Conservation (phyloP, 2,113 vertebrate genomes). For the Agelaius tricolor region DNA sequence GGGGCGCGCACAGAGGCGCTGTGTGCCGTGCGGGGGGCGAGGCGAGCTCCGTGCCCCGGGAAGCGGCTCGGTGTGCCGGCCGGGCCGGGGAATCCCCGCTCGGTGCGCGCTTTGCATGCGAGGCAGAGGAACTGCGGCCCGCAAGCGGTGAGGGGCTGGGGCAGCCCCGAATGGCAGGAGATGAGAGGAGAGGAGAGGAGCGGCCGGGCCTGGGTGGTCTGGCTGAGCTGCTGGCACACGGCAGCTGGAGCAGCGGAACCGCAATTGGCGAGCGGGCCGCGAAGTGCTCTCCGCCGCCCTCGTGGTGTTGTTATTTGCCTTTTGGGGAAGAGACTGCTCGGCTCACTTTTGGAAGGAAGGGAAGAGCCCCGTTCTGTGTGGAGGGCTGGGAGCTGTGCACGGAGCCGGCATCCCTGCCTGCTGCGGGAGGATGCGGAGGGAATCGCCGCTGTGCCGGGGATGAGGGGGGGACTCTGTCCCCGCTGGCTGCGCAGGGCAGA, state of each 20-base stretch:
- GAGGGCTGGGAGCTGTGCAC: background rate
- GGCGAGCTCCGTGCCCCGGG: background rate
- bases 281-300: background rate
- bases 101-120: background rate
- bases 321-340: background rate
- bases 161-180: background rate
- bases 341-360: background rate
- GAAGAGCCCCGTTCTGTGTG: rapidly evolving
- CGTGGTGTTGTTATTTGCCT: rapidly evolving
- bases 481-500: rapidly evolving
- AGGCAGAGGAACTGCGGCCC: background rate
- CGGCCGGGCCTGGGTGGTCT: background rate
- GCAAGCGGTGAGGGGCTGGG: rapidly evolving
- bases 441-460: too few species aligned
- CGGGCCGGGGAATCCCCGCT: background rate
- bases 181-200: background rate
- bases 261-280: rapidly evolving
- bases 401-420: background rate
- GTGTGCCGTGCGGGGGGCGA: background rate
- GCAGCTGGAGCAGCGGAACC: background rate
- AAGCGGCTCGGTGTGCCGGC: background rate
- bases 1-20: background rate
- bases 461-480: too few species aligned
- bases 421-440: background rate
- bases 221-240: background rate